Evolutionary conservation across 2,888 invertebrate species (phyloP), one percentile per base, ranked within the genome.

Genomic region (Trachelus troglodyta): DNA sequence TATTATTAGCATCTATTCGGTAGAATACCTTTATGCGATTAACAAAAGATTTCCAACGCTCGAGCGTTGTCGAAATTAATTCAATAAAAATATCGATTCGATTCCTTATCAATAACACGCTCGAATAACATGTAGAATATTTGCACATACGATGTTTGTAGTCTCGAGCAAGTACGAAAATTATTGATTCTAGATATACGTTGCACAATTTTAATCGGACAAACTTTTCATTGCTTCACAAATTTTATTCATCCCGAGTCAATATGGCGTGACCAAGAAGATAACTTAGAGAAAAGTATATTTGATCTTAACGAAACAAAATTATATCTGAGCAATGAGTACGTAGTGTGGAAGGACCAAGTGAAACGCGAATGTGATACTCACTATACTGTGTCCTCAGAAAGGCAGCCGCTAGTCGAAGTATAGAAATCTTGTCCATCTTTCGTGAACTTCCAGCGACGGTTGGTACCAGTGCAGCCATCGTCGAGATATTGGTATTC

Each of bases 371-470:
- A 23, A 56, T 23, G 9, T 2, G 23, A 56, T 77, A 89, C 92
- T 90, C 87, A 94, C 94, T 92, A 91, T 97, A 96, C 90, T 96
- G 94, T 82, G 97, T 94, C 78, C 98, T 94, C 69, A 98, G 94
- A 90, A 96, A 97, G 85, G 97, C 96, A 75, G 97, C 97, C 1
- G 97, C 95, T 79, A 98, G 94, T 85, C 98, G 94, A 76, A 98
- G 93, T 75, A 98, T 96, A 84, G 97, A 97, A 34, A 98, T 98
- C 92, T 98, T 98, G 92, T 98, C 98, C 89, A 98, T 94, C 88
- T 96, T 95, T 84, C 97, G 95, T 75, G 96, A 95, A 81, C 97
- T 96, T 89, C 95, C 95, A 73, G 96, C 94, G 78, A 97, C 95
- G 91, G 96, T 95, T n/a, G 97, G 96, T 83, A 98, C 95, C 87